Conservation (phyloP, 2,797 vertebrate species). For the Tenualosa thibaudeaui region DNA sequence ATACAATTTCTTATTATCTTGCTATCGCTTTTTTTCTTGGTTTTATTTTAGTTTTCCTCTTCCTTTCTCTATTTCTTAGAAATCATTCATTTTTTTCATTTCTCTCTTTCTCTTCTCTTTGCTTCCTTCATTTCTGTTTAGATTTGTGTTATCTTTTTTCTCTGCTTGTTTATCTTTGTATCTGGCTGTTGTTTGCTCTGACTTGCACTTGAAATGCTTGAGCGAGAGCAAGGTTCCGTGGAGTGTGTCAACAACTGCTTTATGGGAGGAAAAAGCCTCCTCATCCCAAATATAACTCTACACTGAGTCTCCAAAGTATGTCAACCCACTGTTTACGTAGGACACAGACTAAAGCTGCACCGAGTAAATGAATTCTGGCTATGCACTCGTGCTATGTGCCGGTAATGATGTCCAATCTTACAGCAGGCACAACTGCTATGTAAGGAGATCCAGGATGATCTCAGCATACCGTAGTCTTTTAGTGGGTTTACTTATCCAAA, state of each 20-base stretch:
- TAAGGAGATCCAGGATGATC: constrained; percentile 1
- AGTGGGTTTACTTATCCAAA: background rate
- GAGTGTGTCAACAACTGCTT: background rate
- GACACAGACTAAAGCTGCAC: background rate
- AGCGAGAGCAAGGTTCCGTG: background rate
- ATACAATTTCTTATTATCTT: background rate
- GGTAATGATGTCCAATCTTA: background rate
- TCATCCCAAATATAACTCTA: background rate
- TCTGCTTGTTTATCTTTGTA: background rate
- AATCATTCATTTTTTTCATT: background rate
- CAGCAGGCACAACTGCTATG: background rate
- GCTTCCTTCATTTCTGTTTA: background rate
- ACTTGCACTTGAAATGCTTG: background rate
- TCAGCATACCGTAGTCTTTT: background rate
- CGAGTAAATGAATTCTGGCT: background rate
- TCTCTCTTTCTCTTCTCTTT: background rate
- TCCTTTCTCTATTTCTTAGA: background rate
- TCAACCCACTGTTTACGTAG: background rate
- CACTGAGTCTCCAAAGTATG: background rate
- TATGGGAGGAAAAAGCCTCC: background rate
- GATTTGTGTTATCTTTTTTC: background rate
- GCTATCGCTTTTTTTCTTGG: background rate
- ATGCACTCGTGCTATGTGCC: background rate
- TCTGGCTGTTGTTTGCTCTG: background rate
- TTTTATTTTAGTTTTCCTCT: background rate